Evolutionary conservation across 2,797 vertebrate species (phyloP).

Genomic region (Amazona ochrocephala): DNA sequence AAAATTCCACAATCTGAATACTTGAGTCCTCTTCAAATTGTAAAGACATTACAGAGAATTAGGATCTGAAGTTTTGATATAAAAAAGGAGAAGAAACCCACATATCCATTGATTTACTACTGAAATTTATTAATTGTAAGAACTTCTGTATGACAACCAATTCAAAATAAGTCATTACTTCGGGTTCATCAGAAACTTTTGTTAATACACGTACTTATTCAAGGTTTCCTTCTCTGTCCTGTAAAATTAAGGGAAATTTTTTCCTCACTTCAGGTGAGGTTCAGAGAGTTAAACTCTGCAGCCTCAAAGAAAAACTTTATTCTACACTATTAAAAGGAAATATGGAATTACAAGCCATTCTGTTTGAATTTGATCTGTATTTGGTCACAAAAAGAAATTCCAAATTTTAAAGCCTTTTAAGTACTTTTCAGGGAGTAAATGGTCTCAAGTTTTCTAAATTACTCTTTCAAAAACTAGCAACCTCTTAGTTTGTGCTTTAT

Average conservation of each 20-base stretch:
- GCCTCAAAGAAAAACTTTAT: not conserved
- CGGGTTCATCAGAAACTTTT: not conserved
- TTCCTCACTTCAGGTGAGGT: not conserved
- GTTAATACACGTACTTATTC: not conserved
- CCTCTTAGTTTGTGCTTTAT: not conserved
- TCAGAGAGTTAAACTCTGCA: not conserved
- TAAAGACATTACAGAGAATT: constrained; percentile 9
- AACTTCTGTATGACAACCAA: not conserved
- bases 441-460: not conserved
- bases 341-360: not conserved
- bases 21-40: constrained; percentile 1
- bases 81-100: not conserved
- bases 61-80: not conserved
- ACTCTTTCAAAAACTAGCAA: not conserved
- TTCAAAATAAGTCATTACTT: not conserved
- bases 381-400: not conserved
- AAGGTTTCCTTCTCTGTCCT: not conserved
- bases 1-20: not conserved
- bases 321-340: not conserved
- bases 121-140: not conserved
- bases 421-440: not conserved
- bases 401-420: not conserved
- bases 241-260: not conserved
- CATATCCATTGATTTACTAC: not conserved
- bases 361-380: not conserved